Evolutionary conservation across 2,888 invertebrate genomes (phyloP).

Genomic region (Ophion slaviceki): DNA sequence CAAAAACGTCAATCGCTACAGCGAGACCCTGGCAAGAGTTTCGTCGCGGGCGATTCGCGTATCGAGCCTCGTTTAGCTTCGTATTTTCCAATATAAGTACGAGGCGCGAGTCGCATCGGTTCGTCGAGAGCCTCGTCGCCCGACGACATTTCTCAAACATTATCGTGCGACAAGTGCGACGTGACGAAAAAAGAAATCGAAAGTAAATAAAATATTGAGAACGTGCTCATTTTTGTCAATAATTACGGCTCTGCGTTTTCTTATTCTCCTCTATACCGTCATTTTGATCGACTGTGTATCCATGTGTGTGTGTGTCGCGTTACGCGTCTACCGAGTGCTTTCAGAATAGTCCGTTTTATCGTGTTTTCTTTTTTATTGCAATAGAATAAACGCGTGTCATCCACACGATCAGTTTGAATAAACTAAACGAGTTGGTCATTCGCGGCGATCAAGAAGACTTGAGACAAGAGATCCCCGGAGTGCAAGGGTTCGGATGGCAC

Average conservation of each 20-base stretch:
- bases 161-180: slow-evolving; percentile 36
- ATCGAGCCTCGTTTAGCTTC: slow-evolving; percentile 23
- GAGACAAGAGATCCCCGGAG: slow-evolving; percentile 10
- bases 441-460: slow-evolving; percentile 22
- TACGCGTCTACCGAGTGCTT: slow-evolving; percentile 18
- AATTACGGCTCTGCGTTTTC: slow-evolving; percentile 24
- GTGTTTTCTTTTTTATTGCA: slow-evolving; percentile 18
- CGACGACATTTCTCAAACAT: slow-evolving; percentile 16
- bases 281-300: not conserved
- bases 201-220: slow-evolving; percentile 32
- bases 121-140: slow-evolving; percentile 1
- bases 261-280: slow-evolving; percentile 14
- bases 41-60: not conserved
- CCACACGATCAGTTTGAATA: slow-evolving; percentile 36
- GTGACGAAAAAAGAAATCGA: slow-evolving; percentile 37
- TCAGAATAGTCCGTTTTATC: slow-evolving; percentile 26
- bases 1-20: not conserved
- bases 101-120: slow-evolving; percentile 26
- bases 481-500: slow-evolving; percentile 7
- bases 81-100: slow-evolving; percentile 64
- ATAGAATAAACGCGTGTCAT: slow-evolving; percentile 33
- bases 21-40: slow-evolving; percentile 1
- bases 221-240: slow-evolving; percentile 36
- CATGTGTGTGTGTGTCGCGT: slow-evolving; percentile 28
- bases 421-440: slow-evolving; percentile 56